A percentile compares a stretch with the other conserved stretches of the same genome.
These are phyloP conservation scores for Galago senegalensis DNA, from an alignment of 2,797 vertebrate species.

Conservation along the genomic window DNA sequence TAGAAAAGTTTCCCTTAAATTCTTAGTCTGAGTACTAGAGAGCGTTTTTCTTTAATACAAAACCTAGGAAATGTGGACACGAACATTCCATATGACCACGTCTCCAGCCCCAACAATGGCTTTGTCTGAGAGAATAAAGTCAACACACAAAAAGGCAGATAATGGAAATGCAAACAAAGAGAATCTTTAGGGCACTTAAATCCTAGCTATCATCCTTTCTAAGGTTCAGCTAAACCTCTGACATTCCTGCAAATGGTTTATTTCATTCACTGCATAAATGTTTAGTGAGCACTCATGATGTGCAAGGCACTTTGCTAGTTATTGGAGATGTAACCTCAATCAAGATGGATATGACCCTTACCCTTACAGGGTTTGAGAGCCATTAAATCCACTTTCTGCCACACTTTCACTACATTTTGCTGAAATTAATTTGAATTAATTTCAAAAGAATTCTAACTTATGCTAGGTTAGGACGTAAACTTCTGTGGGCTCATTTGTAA, in stretches of 20 bases:
- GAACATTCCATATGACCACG: background rate
- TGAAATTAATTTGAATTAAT: background rate
- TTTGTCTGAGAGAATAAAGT: constrained; percentile 6
- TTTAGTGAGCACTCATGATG: background rate
- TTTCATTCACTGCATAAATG: background rate
- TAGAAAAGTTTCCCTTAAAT: background rate
- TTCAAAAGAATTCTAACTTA: background rate
- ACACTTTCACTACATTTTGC: background rate
- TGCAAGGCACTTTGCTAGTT: background rate
- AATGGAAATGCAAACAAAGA: background rate
- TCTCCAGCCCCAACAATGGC: background rate
- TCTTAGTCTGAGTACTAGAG: background rate
- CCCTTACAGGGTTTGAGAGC: background rate
- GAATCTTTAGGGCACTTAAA: background rate
- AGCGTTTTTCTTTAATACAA: background rate
- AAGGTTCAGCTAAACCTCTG: background rate
- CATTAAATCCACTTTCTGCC: background rate
- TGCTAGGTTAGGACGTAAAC: background rate
- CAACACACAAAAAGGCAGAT: background rate
- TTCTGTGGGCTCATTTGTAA: background rate
- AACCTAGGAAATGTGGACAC: background rate
- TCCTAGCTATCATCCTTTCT: background rate
- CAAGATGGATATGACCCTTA: background rate
- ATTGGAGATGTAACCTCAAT: background rate
- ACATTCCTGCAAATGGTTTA: background rate